Base-by-base conservation (phyloP, 2,888 invertebrate species). In the Tetragonisca angustula region DNA sequence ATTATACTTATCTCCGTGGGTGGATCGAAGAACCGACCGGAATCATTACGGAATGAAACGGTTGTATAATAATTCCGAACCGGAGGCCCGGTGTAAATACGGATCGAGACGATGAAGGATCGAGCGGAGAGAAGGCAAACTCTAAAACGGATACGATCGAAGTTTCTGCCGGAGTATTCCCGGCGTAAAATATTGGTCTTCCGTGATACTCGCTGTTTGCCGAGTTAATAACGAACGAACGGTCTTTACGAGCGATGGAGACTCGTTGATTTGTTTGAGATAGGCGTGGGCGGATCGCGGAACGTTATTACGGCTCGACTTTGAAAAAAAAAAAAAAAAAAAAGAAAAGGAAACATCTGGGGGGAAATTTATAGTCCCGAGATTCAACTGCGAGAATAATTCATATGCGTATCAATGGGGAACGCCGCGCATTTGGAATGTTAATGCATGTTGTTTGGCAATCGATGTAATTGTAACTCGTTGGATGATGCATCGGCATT, bases 261-360 rank as follows among this genome's bases (percentile, higher is more conserved):
- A 61, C 65, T 62, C 78, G 81, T 81, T 83, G 85, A 81, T 87
- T 87, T 85, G 85, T 83, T 81, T 83, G 81, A 83, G 72, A 67
- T 74, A 70, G 73, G 67, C 76, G 70, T 64, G 79, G 73, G 73
- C 72, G 75, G 36, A 43, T 70, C 70, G 59, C 24, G 82, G 56
- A 68, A 50, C 75, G 52, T 56, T 67, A 69, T 54, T 11, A 61
- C 50, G 50, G 32, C 11, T 61, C 32, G 17, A 11, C n/a, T 4
- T 21, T 11, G n/a, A 13, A 68, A n/a, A 75, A 61, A n/a, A n/a
- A n/a, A n/a, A n/a, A n/a, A n/a, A n/a, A n/a, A n/a, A n/a, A n/a
- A n/a, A n/a, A n/a, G n/a, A n/a, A n/a, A 50, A 9, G 43, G 9
- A 43, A 11, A 43, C 43, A 9, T 11, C 19, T 27, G 15, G 1